phyloP scores from a whole-genome alignment of 2,888 invertebrate species.

The Diloba caeruleocephala region DNA sequence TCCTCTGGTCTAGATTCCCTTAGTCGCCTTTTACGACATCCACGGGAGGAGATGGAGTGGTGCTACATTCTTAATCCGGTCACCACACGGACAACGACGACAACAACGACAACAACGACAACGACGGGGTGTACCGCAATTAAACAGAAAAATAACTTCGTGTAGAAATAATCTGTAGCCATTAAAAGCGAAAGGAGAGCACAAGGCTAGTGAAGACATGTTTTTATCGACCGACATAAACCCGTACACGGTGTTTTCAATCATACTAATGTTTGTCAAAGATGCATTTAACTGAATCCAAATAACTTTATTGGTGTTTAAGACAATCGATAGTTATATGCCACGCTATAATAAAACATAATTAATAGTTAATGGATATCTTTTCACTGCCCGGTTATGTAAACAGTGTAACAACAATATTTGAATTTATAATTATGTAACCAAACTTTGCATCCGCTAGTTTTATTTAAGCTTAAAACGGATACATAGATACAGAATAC shows the following conservation, averaged over 20 bases:
- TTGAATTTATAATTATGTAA: background rate
- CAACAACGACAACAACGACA: too few species aligned
- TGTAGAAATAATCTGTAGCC: slow-evolving; percentile 66
- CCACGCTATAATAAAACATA: background rate
- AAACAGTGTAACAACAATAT: background rate
- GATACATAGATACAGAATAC: background rate
- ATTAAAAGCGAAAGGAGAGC: slow-evolving; percentile 73
- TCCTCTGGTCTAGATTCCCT: too few species aligned
- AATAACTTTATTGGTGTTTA: slow-evolving; percentile 6
- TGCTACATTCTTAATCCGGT: too few species aligned
- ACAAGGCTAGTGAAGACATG: slow-evolving; percentile 67
- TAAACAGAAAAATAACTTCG: slow-evolving; percentile 52
- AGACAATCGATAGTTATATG: background rate
- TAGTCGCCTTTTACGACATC: too few species aligned
- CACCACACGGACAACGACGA: too few species aligned
- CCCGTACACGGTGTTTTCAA: slow-evolving; percentile 52
- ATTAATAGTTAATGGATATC: slow-evolving; percentile 1
- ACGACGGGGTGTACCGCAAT: too few species aligned
- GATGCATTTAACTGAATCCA: slow-evolving; percentile 18
- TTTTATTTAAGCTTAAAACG: background rate
- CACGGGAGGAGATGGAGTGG: too few species aligned
- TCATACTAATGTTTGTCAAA: slow-evolving; percentile 39
- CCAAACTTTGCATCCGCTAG: background rate
- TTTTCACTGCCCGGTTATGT: background rate
- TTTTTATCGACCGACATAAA: slow-evolving; percentile 65